A percentile compares a stretch with the other conserved stretches of the same genome.
Evolutionary conservation across 2,113 vertebrate species (phyloP).

Genomic region (Percina caprodes): DNA sequence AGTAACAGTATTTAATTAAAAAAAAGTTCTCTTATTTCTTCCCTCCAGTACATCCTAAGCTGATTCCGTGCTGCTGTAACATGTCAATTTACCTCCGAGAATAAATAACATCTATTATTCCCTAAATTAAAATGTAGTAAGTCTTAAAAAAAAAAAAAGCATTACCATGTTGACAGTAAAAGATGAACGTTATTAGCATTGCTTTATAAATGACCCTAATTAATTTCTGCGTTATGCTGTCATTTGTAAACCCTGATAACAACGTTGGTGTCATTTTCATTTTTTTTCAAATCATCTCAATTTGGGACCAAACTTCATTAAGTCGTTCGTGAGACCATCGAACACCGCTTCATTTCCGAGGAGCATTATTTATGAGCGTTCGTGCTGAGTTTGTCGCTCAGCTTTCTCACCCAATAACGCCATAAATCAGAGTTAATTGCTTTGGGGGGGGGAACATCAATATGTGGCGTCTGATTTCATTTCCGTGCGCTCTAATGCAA

Average conservation of each 20-base stretch:
- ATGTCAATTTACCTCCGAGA: background rate
- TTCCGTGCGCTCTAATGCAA: constrained; percentile 50
- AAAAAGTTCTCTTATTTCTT: background rate
- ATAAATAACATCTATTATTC: background rate
- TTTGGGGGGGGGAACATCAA: constrained; percentile 50
- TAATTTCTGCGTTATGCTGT: constrained; percentile 1
- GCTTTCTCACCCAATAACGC: constrained; percentile 18
- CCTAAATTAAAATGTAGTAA: background rate
- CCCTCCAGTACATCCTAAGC: background rate
- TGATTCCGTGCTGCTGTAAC: background rate
- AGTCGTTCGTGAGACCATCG: background rate
- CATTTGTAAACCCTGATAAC: constrained; percentile 19
- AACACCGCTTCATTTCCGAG: constrained; percentile 22
- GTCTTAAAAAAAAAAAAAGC: no score
- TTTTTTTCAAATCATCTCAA: constrained; percentile 15
- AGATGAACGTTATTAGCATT: background rate
- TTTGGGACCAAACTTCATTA: constrained; percentile 12
- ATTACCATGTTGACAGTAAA: background rate
- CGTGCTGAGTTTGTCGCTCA: constrained; percentile 20
- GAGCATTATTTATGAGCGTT: constrained; percentile 48
- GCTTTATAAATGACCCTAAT: background rate
- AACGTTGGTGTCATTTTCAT: constrained; percentile 14
- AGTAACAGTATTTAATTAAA: background rate
- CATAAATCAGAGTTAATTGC: constrained; percentile 75
- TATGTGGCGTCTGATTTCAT: constrained; percentile 62